Evolutionary conservation across 2,113 vertebrate genomes (phyloP).

Genomic region (Scophthalmus maximus): DNA sequence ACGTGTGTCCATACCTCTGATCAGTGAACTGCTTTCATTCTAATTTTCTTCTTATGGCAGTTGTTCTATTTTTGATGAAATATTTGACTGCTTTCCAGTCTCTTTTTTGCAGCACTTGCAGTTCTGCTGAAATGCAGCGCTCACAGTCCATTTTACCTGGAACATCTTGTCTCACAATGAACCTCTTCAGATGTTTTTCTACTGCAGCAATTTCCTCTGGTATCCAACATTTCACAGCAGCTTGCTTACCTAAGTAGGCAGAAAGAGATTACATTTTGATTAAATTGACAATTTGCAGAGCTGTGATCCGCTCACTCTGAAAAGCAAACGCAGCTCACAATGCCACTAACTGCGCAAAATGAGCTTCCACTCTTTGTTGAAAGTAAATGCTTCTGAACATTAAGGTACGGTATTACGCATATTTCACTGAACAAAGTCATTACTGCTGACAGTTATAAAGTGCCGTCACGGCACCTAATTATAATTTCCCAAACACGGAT

Average conservation of each 20-base stretch:
- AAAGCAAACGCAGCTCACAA: neutral
- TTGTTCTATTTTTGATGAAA: constrained; percentile 4
- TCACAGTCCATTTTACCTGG: constrained; percentile 13
- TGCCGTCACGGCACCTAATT: no score
- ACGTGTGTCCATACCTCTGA: neutral
- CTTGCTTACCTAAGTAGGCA: constrained; percentile 8
- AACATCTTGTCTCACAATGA: neutral
- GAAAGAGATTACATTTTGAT: neutral
- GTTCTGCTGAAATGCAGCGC: constrained; percentile 16
- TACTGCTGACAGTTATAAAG: no score
- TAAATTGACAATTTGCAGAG: neutral
- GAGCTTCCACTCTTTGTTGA: neutral
- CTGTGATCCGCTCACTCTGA: neutral
- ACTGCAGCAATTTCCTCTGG: constrained; percentile 12
- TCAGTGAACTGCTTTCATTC: neutral
- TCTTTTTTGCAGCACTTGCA: neutral
- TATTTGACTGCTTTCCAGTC: constrained; percentile 27
- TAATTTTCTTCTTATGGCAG: constrained; percentile 7
- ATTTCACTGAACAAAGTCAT: neutral
- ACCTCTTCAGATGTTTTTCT: constrained; percentile 2
- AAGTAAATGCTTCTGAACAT: neutral
- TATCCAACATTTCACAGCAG: constrained; percentile 3
- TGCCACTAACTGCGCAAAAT: neutral
- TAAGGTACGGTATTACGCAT: neutral
- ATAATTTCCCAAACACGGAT: no score